Evolutionary conservation across 2,113 vertebrate genomes (phyloP).

Genomic region (Perca flavescens): DNA sequence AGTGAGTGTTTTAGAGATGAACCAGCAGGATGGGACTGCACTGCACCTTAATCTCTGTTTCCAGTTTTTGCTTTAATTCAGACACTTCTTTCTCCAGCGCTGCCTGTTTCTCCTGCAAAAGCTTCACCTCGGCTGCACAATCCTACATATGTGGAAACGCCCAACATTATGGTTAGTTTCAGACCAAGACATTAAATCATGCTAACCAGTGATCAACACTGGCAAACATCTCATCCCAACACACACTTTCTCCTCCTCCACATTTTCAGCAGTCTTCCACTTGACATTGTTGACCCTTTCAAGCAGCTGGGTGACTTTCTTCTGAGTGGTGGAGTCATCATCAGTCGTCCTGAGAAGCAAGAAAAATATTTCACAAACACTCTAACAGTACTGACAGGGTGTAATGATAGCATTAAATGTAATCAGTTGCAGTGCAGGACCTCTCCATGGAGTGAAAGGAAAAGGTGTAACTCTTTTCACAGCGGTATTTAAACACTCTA

Average conservation of each 20-base stretch:
- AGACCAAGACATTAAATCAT: slow-evolving; percentile 22
- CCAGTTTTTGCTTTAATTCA: slow-evolving; percentile 88
- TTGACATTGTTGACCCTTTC: slow-evolving; percentile 94
- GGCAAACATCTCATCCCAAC: slow-evolving; percentile 31
- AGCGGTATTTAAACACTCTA: background rate
- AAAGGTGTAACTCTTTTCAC: background rate
- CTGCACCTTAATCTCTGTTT: slow-evolving; percentile 88
- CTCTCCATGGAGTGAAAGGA: background rate
- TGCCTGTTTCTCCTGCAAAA: slow-evolving; percentile 85
- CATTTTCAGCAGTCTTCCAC: slow-evolving; percentile 87
- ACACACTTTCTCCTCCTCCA: slow-evolving; percentile 80
- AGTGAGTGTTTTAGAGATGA: slow-evolving; percentile 7
- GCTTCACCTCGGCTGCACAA: slow-evolving; percentile 80
- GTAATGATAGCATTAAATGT: background rate
- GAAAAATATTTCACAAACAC: slow-evolving; percentile 19
- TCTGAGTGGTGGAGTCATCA: slow-evolving; percentile 89
- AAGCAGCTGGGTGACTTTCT: slow-evolving; percentile 93
- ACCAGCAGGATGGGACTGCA: slow-evolving; percentile 22
- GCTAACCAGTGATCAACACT: background rate
- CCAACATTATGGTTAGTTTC: background rate
- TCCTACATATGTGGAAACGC: slow-evolving; percentile 58
- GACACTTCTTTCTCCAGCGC: slow-evolving; percentile 86
- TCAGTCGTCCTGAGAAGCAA: slow-evolving; percentile 88
- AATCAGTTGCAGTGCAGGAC: background rate
- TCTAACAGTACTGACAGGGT: background rate